Evolutionary conservation across 1,140 invertebrate genomes (phyloP).

Genomic region (Microvelia longipes): DNA sequence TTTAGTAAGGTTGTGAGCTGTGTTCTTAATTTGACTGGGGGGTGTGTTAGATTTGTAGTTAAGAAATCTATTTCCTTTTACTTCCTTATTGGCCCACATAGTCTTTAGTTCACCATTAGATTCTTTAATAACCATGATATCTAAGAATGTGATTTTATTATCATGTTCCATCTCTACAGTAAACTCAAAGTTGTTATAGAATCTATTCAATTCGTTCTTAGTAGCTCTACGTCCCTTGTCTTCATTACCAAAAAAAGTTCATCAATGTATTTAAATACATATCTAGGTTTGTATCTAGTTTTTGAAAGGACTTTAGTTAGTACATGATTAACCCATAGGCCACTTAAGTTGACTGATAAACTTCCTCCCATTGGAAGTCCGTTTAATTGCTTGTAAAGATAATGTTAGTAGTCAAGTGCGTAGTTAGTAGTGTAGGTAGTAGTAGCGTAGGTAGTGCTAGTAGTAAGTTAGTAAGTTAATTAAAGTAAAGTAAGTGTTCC

Average conservation of each 20-base stretch:
- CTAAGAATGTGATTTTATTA: not conserved
- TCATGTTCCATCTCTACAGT: not conserved
- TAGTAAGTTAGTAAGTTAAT: too few species aligned
- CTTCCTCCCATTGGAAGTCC: not conserved
- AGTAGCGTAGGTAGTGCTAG: too few species aligned
- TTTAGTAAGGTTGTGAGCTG: not conserved
- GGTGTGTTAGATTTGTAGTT: not conserved
- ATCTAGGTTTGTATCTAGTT: not conserved
- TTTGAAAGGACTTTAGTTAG: not conserved
- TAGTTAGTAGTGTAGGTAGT: too few species aligned
- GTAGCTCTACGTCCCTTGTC: not conserved
- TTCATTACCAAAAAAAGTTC: not conserved
- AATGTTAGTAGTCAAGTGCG: too few species aligned
- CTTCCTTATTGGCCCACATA: not conserved
- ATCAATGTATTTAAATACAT: not conserved
- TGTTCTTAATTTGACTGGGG: not conserved
- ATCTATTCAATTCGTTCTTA: not conserved
- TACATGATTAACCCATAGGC: not conserved
- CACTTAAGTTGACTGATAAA: not conserved
- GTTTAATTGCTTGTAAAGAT: not conserved
- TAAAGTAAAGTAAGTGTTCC: not conserved
- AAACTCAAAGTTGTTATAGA: not conserved
- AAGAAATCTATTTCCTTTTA: not conserved
- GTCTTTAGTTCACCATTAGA: not conserved
- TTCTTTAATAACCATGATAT: not conserved